Percentiles rank a stretch among this genome's conserved stretches.
Evolutionary conservation across 2,797 vertebrate genomes (phyloP).

Genomic region (Xenentodon cancila): DNA sequence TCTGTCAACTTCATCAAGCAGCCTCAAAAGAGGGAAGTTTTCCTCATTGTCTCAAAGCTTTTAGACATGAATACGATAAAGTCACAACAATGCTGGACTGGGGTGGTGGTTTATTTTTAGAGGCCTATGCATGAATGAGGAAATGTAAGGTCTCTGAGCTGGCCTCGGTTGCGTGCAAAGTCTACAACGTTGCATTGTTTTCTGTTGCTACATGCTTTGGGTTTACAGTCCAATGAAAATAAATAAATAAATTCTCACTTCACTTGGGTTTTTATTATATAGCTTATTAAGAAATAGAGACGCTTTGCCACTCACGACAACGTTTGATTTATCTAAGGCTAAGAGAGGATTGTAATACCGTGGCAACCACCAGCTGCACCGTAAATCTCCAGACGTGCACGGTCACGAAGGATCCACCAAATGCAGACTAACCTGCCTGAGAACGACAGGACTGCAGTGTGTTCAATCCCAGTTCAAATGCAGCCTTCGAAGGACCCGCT

Average conservation of each 20-base stretch:
- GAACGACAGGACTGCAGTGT: too few relatives aligned
- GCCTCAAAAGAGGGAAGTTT: neutral
- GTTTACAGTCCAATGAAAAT: neutral
- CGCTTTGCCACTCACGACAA: too few relatives aligned
- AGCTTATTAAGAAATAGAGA: too few relatives aligned
- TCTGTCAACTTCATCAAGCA: neutral
- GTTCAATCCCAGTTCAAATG: too few relatives aligned
- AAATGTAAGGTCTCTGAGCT: constrained; percentile 23
- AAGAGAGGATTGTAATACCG: too few relatives aligned
- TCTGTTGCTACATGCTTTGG: neutral
- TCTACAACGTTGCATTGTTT: neutral
- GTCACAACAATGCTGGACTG: neutral
- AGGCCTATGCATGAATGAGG: constrained; percentile 33
- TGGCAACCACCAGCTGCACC: too few relatives aligned
- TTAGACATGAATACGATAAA: neutral
- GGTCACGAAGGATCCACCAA: too few relatives aligned
- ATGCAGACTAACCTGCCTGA: too few relatives aligned
- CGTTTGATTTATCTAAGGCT: too few relatives aligned
- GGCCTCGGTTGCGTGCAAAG: neutral
- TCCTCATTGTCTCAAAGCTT: constrained; percentile 12
- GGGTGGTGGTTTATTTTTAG: constrained; percentile 14
- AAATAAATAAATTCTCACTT: too few relatives aligned
- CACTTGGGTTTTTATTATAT: too few relatives aligned
- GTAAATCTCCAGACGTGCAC: too few relatives aligned
- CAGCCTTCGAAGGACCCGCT: neutral